Conservation (phyloP, 2,113 vertebrate genomes). For the Cyanistes caeruleus region DNA sequence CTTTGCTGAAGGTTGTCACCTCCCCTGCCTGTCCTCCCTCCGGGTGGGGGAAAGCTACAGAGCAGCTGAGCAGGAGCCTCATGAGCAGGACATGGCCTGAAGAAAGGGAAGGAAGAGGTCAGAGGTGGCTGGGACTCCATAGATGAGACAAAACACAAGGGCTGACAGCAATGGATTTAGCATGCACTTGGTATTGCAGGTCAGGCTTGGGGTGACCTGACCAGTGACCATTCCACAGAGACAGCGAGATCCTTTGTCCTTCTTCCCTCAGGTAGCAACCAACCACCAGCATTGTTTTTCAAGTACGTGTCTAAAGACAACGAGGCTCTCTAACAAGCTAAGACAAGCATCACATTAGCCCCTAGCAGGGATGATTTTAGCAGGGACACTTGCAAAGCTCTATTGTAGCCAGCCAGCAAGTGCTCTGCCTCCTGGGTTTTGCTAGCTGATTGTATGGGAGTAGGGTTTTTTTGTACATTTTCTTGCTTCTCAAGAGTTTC, state of each 20-base stretch:
- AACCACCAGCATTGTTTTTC: neutral
- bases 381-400: neutral
- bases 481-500: neutral
- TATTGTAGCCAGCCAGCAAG: neutral
- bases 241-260: neutral
- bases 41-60: neutral
- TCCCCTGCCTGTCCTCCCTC: neutral
- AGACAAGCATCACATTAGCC: slow-evolving; percentile 49
- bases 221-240: neutral
- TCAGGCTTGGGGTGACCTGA: slow-evolving; percentile 18
- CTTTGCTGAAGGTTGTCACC: neutral
- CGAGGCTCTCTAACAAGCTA: slow-evolving; percentile 47
- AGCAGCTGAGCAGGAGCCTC: neutral
- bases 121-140: neutral
- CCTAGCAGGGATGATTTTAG: slow-evolving; percentile 40
- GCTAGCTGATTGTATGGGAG: neutral
- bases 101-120: neutral
- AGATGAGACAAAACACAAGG: neutral
- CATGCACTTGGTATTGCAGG: neutral
- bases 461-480: neutral
- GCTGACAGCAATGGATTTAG: neutral
- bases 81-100: neutral
- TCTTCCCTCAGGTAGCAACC: slow-evolving; percentile 19
- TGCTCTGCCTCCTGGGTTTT: slow-evolving; percentile 8
- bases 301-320: slow-evolving; percentile 34